Base-by-base conservation (phyloP, 2,113 vertebrate species). In the Geothlypis trichas region DNA sequence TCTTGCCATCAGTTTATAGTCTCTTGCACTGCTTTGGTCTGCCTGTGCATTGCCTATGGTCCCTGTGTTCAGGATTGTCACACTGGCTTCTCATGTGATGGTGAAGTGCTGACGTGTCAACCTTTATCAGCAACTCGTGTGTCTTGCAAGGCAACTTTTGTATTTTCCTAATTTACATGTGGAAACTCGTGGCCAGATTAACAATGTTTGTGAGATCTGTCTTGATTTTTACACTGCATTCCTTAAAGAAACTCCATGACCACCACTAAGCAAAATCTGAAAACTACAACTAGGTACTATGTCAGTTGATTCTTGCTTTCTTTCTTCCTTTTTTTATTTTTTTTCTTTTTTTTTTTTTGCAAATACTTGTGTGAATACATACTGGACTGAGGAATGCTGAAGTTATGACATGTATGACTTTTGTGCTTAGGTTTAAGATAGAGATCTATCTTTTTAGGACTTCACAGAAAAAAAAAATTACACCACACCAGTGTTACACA, bases 401-500 rank as follows among this genome's bases (percentile, higher is more conserved):
- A 3, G 33, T 66, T 87, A 63, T 30, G 31, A 54, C 10, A n/a
- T 3, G 9, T 2, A 41, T 10, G 13, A 14, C 19, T 13, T 23
- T 69, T 52, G 30, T 63, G 42, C 28, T 62, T 46, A 39, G 37
- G 17, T 72, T 81, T 61, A 61, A 80, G 42, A 27, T 14, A 58
- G 5, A 59, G 4, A 10, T 44, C 37, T 39, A 12, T 42, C 30
- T 57, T 78, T 33, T 22, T 66, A 87, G 39, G 51, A 78, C 22
- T 46, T 54, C 21, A 3, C 23, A 67, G 54, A n/a, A 47, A 47
- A 41, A 47, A 20, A 47, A 20, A 6, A 52, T 18, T 6, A 26
- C 5, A 72, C 3, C 8, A 26, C 1, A 13, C 1, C 13, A 6
- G 11, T 13, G 4, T 63, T 73, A 6, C 5, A 61, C 6, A 18